These are phyloP conservation scores for Tanytarsus gracilentus DNA, from an alignment of 2,888 invertebrate genomes.

Conservation along the genomic window DNA sequence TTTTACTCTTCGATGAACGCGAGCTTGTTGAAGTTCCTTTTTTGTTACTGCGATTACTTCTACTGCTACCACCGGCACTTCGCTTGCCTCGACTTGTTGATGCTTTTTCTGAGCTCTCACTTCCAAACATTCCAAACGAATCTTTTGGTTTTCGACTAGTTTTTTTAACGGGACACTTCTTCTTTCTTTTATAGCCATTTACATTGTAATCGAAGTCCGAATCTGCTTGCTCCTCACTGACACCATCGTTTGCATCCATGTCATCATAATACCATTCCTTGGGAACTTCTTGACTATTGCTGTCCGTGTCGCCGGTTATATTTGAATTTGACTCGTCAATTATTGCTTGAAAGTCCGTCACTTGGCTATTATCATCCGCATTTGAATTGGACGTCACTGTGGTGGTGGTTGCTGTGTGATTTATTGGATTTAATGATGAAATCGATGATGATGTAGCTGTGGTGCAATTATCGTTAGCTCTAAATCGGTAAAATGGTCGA, in stretches of 20 bases:
- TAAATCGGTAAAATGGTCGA: slow-evolving; percentile 32
- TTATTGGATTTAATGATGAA: background rate
- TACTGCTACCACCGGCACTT: background rate
- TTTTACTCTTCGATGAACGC: background rate
- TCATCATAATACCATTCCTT: slow-evolving; percentile 22
- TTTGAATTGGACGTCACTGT: background rate
- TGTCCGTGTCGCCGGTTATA: slow-evolving; percentile 50
- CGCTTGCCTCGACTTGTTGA: slow-evolving; percentile 40
- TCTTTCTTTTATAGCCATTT: slow-evolving; percentile 43
- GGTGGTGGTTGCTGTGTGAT: background rate
- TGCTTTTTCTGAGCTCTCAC: slow-evolving; percentile 5
- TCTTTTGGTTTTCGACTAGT: slow-evolving; percentile 33
- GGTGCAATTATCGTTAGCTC: slow-evolving; percentile 28
- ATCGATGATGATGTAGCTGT: background rate
- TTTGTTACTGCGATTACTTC: slow-evolving; percentile 11
- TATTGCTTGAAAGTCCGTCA: slow-evolving; percentile 5
- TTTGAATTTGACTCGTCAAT: slow-evolving; percentile 37
- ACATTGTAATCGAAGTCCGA: slow-evolving; percentile 86
- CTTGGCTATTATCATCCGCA: background rate
- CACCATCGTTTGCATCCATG: slow-evolving; percentile 44
- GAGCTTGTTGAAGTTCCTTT: background rate
- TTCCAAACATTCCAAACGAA: slow-evolving; percentile 16
- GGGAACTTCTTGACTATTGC: slow-evolving; percentile 56
- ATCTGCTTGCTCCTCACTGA: slow-evolving; percentile 82
- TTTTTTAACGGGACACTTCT: slow-evolving; percentile 38